Evolutionary conservation across 2,797 vertebrate species (phyloP).

Genomic region (Anguilla pacifica): DNA sequence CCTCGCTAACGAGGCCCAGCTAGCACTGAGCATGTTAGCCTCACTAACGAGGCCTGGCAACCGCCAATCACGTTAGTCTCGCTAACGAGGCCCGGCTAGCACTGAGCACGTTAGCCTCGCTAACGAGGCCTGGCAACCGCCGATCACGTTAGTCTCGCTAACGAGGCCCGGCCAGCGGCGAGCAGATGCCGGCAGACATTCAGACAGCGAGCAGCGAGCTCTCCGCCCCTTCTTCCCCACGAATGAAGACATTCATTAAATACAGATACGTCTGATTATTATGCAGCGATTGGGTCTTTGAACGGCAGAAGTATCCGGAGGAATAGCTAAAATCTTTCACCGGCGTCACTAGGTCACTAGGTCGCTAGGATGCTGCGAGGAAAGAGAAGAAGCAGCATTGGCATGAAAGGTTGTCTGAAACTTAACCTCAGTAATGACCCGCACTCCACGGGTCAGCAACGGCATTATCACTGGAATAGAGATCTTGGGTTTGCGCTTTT

Average conservation of each 20-base stretch:
- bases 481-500: neutral
- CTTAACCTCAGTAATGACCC: neutral
- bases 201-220: neutral
- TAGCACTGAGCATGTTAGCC: conserved; percentile 32
- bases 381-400: neutral
- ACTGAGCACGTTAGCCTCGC: conserved; percentile 31
- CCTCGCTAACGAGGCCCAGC: conserved; percentile 37
- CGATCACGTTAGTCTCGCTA: conserved; percentile 34
- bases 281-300: neutral
- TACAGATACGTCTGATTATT: neutral
- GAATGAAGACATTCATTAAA: conserved; percentile 14
- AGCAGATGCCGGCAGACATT: conserved; percentile 41
- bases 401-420: neutral
- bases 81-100: conserved; percentile 37
- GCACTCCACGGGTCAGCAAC: neutral
- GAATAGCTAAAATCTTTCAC: neutral
- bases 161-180: conserved; percentile 30
- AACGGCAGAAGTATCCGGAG: neutral
- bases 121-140: conserved; percentile 38
- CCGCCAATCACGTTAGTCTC: conserved; percentile 31
- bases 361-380: neutral
- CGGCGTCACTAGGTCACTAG: neutral
- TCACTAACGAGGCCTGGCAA: conserved; percentile 36
- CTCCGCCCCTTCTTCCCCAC: neutral
- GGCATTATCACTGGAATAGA: neutral